Conservation (phyloP, 2,888 invertebrate species). For the Parnassius smintheus region DNA sequence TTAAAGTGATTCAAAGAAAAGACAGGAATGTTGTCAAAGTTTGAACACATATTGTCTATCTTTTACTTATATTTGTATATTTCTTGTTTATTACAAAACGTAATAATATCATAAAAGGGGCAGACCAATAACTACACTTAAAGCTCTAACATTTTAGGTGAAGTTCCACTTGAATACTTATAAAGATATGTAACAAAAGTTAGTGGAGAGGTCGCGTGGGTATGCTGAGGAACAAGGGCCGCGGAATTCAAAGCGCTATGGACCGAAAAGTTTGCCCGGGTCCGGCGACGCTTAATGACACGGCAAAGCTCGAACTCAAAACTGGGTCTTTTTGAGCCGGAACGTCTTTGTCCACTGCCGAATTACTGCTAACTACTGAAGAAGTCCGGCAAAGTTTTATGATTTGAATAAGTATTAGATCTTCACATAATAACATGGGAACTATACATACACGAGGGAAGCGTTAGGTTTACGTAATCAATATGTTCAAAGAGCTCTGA, state of each 20-base stretch:
- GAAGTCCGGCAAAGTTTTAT: slow-evolving; percentile 1
- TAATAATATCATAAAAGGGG: no score
- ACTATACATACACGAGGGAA: neutral
- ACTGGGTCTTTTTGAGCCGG: slow-evolving; percentile 1
- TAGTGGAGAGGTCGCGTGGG: neutral
- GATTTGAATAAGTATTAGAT: neutral
- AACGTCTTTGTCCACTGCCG: slow-evolving; percentile 1
- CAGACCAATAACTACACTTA: no score
- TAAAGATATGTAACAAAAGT: neutral
- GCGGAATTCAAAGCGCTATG: neutral
- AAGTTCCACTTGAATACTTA: neutral
- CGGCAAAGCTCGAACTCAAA: neutral
- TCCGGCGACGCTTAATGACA: neutral
- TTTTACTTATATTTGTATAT: no score
- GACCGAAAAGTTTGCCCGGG: neutral
- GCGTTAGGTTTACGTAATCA: neutral
- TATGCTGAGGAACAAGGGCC: neutral
- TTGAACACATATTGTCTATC: no score
- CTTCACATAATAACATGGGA: neutral
- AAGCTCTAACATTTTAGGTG: no score
- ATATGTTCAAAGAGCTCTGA: neutral
- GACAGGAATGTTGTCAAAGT: no score
- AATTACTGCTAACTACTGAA: slow-evolving; percentile 3
- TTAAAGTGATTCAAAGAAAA: no score
- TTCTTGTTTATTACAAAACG: no score